Conservation (phyloP, 2,113 vertebrate species). For the Donacobius atricapilla region DNA sequence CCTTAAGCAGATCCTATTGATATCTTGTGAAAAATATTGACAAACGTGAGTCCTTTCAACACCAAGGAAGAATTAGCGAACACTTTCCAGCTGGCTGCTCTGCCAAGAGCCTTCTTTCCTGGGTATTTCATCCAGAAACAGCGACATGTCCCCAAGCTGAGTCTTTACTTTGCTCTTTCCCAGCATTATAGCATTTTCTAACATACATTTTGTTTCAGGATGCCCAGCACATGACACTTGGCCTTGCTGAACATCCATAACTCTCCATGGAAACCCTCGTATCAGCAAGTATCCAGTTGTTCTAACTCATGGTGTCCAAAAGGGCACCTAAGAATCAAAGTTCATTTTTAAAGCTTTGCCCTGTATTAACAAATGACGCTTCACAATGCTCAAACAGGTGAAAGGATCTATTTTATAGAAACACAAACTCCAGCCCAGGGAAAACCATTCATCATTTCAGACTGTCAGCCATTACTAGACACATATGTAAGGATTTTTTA, state of each 20-base stretch:
- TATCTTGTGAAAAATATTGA: not conserved
- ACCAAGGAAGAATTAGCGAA: not conserved
- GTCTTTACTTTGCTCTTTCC: not conserved
- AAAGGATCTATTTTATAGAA: not conserved
- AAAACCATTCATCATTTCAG: not conserved
- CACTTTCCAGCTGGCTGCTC: not conserved
- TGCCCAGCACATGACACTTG: not conserved
- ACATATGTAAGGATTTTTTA: not conserved
- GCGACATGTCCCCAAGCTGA: not conserved
- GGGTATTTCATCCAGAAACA: not conserved
- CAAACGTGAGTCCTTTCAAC: accelerated
- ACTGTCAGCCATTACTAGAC: not conserved
- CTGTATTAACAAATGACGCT: not conserved
- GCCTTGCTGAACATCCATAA: not conserved
- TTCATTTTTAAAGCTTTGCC: not conserved
- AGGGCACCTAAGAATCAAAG: not conserved
- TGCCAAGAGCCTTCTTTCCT: not conserved
- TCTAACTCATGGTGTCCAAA: not conserved
- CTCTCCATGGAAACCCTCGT: not conserved
- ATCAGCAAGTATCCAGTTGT: not conserved
- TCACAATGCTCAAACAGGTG: not conserved
- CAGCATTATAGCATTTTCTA: not conserved
- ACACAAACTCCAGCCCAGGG: not conserved
- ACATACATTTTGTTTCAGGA: not conserved
- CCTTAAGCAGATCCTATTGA: not conserved